Base-by-base conservation (phyloP, 2,113 vertebrate genomes). In the Phoenicopterus ruber region DNA sequence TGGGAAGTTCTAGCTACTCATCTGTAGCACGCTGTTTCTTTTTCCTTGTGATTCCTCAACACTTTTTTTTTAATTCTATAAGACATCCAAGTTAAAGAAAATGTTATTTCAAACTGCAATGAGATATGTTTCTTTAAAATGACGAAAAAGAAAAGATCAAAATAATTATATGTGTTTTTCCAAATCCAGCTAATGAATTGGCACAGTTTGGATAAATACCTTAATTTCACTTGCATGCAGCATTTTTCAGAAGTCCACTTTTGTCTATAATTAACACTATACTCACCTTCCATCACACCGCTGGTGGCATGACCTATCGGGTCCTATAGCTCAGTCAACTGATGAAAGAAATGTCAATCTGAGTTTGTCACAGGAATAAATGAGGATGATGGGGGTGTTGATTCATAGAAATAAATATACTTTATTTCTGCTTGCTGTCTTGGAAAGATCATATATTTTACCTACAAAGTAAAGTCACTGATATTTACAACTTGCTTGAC, bases 401-500 rank as follows among this genome's bases (percentile, higher is more conserved):
- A 55, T 82, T 78, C 46, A 50, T 2, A 55, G 32, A 74, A 94
- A 96, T 42, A 74, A 61, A 89, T 20, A 40, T 4, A n/a, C 32
- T 93, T 70, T 82, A 67, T 55, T 74, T 95, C 47, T 82, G 17
- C 22, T 80, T 40, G 17, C 57, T 84, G 24, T 57, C 84, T 79
- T 25, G 36, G 25, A 87, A 91, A 91, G 49, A 88, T 36, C 58
- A 36, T 52, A 16, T 76, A 59, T 93, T 88, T 80, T 77, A 69
- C 9, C 50, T 46, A 63, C 44, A 69, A 84, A 47, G 31, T 46
- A 42, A 94, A 70, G 59, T 24, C 67, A 66, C 18, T 54, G 85
- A 46, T 80, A 83, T 93, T 93, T 88, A 82, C 26, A 76, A 83
- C 29, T 82, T 47, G 17, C 32, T 70, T 92, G 76, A 73, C 67